phyloP scores from a whole-genome alignment of 1,140 invertebrate species.

The Lineus longissimus region DNA sequence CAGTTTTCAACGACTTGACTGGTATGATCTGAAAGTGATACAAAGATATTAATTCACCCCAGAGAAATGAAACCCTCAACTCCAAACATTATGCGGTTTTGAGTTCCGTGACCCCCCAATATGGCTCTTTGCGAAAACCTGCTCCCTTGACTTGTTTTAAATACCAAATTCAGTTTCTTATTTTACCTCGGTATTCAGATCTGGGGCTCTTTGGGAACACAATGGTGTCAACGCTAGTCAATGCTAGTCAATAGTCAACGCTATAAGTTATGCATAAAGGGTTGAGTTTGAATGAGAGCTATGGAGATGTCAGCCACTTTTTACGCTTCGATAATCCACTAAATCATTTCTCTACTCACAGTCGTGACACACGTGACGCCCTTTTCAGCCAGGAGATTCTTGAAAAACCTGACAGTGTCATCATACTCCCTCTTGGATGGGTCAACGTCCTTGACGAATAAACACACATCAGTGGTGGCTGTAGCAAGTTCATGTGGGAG shows the following conservation, averaged over 20 bases:
- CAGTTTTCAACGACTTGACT: constrained; percentile 45
- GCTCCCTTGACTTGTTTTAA: not conserved
- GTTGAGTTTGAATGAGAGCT: not conserved
- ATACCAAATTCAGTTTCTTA: not conserved
- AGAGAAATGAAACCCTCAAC: not conserved
- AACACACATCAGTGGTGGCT: constrained; percentile 34
- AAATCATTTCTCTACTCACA: constrained; percentile 20
- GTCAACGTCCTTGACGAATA: constrained; percentile 52
- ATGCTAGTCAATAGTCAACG: too few relatives aligned
- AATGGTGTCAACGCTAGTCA: too few relatives aligned
- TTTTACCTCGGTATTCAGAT: not conserved
- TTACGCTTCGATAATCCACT: not conserved
- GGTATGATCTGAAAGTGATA: constrained; percentile 42
- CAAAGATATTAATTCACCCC: not conserved
- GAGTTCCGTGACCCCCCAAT: not conserved
- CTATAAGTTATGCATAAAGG: not conserved
- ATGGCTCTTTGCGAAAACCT: not conserved
- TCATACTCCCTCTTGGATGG: constrained; percentile 43
- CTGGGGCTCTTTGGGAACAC: too few relatives aligned
- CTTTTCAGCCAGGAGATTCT: constrained; percentile 34
- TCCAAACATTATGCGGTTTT: not conserved
- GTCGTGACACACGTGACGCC: constrained; percentile 29
- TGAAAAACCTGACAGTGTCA: constrained; percentile 34
- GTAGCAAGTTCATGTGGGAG: constrained; percentile 27
- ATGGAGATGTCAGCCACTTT: not conserved